A percentile compares a stretch with the other conserved stretches of the same genome.
Conservation (phyloP, 2,797 vertebrate genomes). For the Neopelma chrysocephalum region DNA sequence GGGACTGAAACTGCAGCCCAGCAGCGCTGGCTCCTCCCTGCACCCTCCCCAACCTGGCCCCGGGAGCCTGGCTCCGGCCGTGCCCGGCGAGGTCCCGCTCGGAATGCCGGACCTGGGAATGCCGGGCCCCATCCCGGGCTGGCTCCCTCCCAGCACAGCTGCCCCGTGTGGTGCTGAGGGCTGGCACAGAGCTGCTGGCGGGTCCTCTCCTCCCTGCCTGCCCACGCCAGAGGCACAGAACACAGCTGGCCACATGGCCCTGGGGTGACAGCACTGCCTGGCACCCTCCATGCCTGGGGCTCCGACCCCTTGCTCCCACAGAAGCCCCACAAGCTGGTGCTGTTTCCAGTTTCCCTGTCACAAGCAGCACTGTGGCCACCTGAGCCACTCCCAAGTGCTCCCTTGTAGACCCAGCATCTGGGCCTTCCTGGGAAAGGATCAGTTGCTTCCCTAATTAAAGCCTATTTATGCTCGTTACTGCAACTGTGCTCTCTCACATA, state of each 20-base stretch:
- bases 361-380: not conserved
- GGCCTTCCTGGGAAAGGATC: not conserved
- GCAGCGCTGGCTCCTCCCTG: not conserved
- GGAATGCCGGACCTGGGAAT: not conserved
- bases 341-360: not conserved
- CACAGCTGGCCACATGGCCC: not conserved
- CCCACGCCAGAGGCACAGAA: not conserved
- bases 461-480: not conserved
- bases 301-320: rapidly evolving
- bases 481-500: not conserved
- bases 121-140: not conserved
- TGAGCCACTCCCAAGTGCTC: not conserved
- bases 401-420: not conserved
- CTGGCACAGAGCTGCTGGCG: not conserved
- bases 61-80: not conserved
- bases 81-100: not conserved
- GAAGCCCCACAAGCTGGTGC: not conserved
- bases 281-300: not conserved
- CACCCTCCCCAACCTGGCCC: not conserved
- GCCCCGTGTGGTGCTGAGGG: not conserved
- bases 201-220: not conserved
- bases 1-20: not conserved
- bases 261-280: not conserved
- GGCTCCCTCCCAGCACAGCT: not conserved
- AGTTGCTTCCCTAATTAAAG: not conserved